Evolutionary conservation across 2,113 vertebrate genomes (phyloP).

Genomic region (Urocitellus parryii): DNA sequence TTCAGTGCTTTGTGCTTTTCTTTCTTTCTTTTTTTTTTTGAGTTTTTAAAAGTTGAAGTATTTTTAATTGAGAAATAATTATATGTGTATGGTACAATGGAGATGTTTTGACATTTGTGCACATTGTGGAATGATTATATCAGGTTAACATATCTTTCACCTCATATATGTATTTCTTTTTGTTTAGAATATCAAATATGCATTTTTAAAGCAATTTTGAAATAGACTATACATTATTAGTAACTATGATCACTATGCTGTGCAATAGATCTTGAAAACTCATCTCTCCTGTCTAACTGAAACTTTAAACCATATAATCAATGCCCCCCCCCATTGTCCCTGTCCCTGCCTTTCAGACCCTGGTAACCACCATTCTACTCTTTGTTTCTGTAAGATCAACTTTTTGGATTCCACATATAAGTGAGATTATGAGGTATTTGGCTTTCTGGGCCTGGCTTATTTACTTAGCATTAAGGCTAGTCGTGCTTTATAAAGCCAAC

Average conservation of each 20-base stretch:
- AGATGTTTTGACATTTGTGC: not conserved
- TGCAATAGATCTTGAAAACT: not conserved
- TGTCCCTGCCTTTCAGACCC: too few relatives aligned
- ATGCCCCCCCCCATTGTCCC: too few relatives aligned
- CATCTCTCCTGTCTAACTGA: not conserved
- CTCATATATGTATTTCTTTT: not conserved
- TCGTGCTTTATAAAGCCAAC: not conserved
- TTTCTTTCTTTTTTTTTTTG: not conserved
- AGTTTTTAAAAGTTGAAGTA: not conserved
- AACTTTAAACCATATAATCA: not conserved
- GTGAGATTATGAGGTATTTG: not conserved
- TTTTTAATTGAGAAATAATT: not conserved
- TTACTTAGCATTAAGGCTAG: not conserved
- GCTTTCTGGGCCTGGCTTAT: not conserved
- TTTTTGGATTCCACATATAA: not conserved
- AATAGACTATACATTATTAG: not conserved
- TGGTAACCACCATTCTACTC: not conserved
- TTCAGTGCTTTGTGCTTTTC: not conserved
- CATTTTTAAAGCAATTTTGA: not conserved
- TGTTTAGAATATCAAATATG: not conserved
- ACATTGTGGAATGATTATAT: not conserved
- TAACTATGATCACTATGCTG: not conserved
- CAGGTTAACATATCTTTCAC: not conserved
- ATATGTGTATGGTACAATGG: not conserved
- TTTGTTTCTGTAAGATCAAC: not conserved